These are phyloP conservation scores for Colinus virginianus DNA, from an alignment of 2,113 vertebrate species.

Conservation along the genomic window DNA sequence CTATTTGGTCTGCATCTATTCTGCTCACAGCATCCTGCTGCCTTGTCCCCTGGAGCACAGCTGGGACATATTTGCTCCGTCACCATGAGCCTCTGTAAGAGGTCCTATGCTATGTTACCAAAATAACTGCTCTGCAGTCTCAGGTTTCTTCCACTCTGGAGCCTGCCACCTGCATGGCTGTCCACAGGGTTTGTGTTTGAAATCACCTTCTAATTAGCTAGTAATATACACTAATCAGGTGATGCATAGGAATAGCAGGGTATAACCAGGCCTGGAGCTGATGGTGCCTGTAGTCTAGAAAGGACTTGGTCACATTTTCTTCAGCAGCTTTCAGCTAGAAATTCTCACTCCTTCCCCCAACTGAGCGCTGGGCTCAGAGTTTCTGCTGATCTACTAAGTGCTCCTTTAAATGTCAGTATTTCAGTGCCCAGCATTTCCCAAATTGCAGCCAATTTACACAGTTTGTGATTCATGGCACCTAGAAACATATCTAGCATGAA, in stretches of 20 bases:
- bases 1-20: not conserved
- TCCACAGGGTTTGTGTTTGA: not conserved
- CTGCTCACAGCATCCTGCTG: not conserved
- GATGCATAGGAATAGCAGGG: not conserved
- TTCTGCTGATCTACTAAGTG: not conserved
- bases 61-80: not conserved
- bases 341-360: not conserved
- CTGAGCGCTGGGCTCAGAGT: not conserved
- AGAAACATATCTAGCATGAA: not conserved
- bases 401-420: not conserved
- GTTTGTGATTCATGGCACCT: not conserved
- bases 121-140: not conserved
- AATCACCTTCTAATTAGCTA: not conserved
- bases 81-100: not conserved
- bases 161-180: not conserved
- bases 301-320: not conserved
- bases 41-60: not conserved
- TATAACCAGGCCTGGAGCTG: not conserved
- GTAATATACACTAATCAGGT: not conserved
- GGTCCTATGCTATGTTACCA: not conserved
- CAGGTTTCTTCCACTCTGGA: not conserved
- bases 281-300: not conserved
- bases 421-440: not conserved
- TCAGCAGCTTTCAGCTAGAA: not conserved
- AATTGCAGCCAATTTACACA: not conserved